A percentile compares a stretch with the other conserved stretches of the same genome.
These are phyloP conservation scores for Pherbina coryleti DNA, from an alignment of 2,888 invertebrate species.

Conservation along the genomic window DNA sequence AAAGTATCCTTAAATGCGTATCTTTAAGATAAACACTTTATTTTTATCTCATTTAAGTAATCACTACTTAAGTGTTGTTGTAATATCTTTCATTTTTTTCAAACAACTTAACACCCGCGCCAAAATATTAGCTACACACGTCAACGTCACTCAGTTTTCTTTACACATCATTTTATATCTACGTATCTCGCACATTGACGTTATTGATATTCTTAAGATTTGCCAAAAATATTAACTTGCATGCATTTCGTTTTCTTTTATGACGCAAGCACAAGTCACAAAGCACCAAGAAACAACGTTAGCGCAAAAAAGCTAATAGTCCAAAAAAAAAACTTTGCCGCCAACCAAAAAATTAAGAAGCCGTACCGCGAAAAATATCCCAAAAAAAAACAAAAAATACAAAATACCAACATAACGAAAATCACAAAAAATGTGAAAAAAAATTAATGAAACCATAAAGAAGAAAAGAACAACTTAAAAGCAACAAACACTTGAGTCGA, in stretches of 20 bases:
- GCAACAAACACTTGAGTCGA: constrained; percentile 12
- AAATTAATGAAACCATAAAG: background rate
- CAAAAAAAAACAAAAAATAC: constrained; percentile 1
- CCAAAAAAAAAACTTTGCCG: constrained; percentile 13
- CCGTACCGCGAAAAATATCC: constrained; percentile 6
- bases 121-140: background rate
- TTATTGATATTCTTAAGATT: constrained; percentile 10
- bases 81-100: background rate
- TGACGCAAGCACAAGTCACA: background rate
- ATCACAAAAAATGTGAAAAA: constrained; percentile 27
- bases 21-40: background rate
- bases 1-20: too few relatives aligned
- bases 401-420: constrained; percentile 43
- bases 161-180: background rate
- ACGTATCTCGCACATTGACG: background rate
- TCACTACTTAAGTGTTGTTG: too few relatives aligned
- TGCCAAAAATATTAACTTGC: constrained; percentile 22
- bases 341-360: constrained; percentile 10
- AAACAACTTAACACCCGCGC: background rate
- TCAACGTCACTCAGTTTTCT: background rate
- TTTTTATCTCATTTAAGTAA: background rate
- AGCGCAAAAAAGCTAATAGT: constrained; percentile 3
- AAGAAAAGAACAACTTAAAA: constrained; percentile 6
- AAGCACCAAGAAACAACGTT: background rate
- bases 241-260: constrained; percentile 9